phyloP scores from a whole-genome alignment of 1,140 invertebrate genomes.

The Physella acuta region DNA sequence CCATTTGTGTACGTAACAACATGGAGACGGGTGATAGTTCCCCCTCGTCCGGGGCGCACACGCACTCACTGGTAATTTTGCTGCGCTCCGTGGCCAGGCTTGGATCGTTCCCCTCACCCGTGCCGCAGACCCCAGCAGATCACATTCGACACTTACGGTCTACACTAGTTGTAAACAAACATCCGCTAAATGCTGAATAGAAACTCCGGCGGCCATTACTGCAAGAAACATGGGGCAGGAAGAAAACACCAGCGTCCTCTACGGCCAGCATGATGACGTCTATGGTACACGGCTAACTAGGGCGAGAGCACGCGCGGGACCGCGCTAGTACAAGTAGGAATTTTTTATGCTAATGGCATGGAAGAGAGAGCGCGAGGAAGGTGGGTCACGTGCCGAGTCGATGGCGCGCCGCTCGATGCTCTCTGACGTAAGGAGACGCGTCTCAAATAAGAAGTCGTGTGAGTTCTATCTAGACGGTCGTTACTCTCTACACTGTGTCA shows the following conservation, averaged over 20 bases:
- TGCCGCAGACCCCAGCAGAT: too few relatives aligned
- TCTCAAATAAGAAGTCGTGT: too few relatives aligned
- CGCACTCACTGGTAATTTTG: constrained; percentile 16
- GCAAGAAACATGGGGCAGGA: neutral
- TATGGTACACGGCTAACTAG: neutral
- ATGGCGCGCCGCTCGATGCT: too few relatives aligned
- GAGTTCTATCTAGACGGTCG: too few relatives aligned
- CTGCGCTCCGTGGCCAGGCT: neutral
- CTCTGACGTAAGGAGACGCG: too few relatives aligned
- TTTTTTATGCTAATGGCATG: neutral
- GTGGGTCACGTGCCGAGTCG: too few relatives aligned
- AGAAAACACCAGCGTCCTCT: neutral
- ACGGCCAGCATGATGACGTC: neutral
- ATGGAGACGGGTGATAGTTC: constrained; percentile 33
- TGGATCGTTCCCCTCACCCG: neutral
- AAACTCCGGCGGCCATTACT: neutral
- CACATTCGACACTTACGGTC: neutral
- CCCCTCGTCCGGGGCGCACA: constrained; percentile 21
- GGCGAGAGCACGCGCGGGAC: neutral
- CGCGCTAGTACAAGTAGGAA: neutral
- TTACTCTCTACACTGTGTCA: too few relatives aligned
- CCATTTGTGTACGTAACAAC: constrained; percentile 54
- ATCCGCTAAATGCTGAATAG: too few relatives aligned
- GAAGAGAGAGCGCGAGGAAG: neutral
- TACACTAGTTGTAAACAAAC: neutral